phyloP scores from a whole-genome alignment of 2,888 invertebrate genomes.

The Gnatocerus cornutus region DNA sequence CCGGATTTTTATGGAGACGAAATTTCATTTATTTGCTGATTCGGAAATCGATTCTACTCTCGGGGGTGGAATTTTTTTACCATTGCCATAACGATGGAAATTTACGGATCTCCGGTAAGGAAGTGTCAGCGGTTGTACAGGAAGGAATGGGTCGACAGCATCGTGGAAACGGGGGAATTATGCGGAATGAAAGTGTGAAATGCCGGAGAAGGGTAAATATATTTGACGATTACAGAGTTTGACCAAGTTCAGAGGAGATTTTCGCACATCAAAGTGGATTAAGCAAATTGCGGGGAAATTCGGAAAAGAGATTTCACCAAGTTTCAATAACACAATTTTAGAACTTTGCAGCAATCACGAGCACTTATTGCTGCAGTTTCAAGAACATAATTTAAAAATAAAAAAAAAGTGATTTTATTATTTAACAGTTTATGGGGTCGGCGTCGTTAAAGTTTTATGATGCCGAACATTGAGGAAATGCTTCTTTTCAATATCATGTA shows the following conservation, averaged over 20 bases:
- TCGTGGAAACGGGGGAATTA: conserved; percentile 3
- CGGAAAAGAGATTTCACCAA: no score
- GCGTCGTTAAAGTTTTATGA: no score
- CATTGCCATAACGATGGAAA: conserved; percentile 20
- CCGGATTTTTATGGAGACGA: neutral
- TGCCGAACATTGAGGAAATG: no score
- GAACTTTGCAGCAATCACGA: no score
- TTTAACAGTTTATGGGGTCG: no score
- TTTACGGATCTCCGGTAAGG: conserved; percentile 13
- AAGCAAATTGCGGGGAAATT: no score
- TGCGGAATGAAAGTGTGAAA: conserved; percentile 3
- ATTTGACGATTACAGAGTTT: neutral
- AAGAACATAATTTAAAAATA: no score
- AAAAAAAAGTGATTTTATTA: no score
- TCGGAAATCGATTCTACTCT: conserved; percentile 3
- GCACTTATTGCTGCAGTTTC: no score
- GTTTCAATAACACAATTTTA: no score
- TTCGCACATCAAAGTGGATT: neutral
- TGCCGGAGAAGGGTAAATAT: conserved; percentile 1
- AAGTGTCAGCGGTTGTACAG: conserved; percentile 3
- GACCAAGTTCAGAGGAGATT: neutral
- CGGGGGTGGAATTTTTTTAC: conserved; percentile 13
- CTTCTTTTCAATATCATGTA: no score
- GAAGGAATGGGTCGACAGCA: neutral
- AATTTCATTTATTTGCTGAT: conserved; percentile 19